Base-by-base conservation (phyloP, 2,113 vertebrate genomes). In the Myotis lucifugus region DNA sequence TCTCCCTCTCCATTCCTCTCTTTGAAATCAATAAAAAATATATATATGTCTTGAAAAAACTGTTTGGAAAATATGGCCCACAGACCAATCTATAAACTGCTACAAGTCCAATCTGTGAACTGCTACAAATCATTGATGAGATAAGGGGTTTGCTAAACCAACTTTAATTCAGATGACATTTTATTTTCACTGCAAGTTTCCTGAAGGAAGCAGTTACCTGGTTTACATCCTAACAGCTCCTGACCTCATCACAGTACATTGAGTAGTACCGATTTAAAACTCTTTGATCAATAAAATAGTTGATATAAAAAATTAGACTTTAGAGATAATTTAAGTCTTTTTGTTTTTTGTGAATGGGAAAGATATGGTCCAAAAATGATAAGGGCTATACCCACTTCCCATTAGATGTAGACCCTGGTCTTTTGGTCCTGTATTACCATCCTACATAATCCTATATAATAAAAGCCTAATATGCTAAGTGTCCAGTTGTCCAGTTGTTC, bases 271-370 rank as follows among this genome's bases (percentile, higher is more conserved):
- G 3, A 82, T 50, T 64, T 82, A 32, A 12, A 74, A 69, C 52
- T 3, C 72, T 87, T 90, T 54, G 29, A 56, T 88, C 37, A 37
- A 64, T 61, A 73, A 61, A 88, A 78, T 59, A 78, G 66, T 56
- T 61, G 67, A 85, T 23, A 50, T 15, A 87, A 37, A 94, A 87
- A 93, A 92, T 64, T 50, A 90, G 56, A 61, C 32, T 72, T 95
- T 17, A 82, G 9, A 78, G 25, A 42, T 78, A 59, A 87, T 15
- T n/a, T 86, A 32, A 27, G 12, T 70, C 6, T 37, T 79, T 91
- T 78, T 61, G 14, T 93, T 64, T 34, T 93, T 69, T 85, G 6
- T 91, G 14, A 15, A 73, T 83, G 8, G 66, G 92, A 40, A 77
- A 69, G 59, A 40, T 88, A 42, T 17, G 5, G 37, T 76, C 12